Conservation (phyloP, 2,113 vertebrate genomes). For the Rhea americana region DNA sequence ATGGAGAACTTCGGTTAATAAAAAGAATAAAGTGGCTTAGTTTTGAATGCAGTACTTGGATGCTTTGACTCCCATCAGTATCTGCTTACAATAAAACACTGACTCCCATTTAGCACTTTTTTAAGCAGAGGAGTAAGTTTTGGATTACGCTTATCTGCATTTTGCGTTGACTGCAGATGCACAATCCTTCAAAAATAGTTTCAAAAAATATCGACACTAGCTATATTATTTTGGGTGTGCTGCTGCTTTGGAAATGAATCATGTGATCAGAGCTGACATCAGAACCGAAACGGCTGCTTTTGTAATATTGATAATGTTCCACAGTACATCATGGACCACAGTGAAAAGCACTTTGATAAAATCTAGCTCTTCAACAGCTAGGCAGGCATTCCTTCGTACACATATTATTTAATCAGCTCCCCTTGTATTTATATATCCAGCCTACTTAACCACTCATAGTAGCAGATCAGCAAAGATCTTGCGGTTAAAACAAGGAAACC, state of each 20-base stretch:
- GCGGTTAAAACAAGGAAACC: neutral
- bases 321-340: neutral
- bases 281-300: neutral
- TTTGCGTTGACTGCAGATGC: neutral
- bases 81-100: neutral
- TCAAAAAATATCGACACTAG: neutral
- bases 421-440: neutral
- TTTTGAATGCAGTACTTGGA: neutral
- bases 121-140: neutral
- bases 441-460: neutral
- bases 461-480: neutral
- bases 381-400: rapidly evolving
- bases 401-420: neutral
- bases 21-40: neutral
- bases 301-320: neutral
- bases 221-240: neutral
- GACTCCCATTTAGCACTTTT: neutral
- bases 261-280: neutral
- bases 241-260: neutral
- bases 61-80: neutral
- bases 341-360: neutral
- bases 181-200: neutral
- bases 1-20: neutral
- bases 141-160: neutral
- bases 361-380: neutral